Conservation (phyloP, 2,797 vertebrate genomes). For the Todus mexicanus region DNA sequence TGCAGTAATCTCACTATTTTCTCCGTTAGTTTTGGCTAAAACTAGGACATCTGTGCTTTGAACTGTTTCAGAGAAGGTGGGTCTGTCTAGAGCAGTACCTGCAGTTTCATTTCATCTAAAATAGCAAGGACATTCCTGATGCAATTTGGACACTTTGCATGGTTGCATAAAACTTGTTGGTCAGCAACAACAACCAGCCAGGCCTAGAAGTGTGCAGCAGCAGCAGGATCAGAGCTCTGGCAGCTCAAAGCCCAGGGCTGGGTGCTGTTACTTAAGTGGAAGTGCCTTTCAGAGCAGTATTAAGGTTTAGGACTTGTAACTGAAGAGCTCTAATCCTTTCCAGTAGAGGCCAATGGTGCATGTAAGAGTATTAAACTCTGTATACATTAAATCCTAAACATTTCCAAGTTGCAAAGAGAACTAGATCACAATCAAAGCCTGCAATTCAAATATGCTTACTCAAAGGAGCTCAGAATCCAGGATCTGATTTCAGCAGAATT, state of each 20-base stretch:
- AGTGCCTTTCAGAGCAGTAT: constrained; percentile 2
- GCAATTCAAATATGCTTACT: background rate
- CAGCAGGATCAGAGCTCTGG: background rate
- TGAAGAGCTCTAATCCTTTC: constrained; percentile 26
- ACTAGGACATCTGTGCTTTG: background rate
- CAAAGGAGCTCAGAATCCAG: background rate
- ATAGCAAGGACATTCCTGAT: background rate
- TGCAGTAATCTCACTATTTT: background rate
- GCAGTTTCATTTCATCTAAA: background rate
- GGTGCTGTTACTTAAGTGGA: background rate
- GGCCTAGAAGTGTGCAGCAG: background rate
- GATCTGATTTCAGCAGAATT: background rate
- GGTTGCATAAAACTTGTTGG: background rate
- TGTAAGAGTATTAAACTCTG: constrained; percentile 20
- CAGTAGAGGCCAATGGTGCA: constrained; percentile 21
- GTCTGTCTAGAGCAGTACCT: background rate
- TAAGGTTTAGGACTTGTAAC: constrained; percentile 7
- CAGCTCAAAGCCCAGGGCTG: background rate
- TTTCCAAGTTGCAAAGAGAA: constrained; percentile 20
- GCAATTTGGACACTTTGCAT: background rate
- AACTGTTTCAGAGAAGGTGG: background rate
- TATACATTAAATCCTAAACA: constrained; percentile 44
- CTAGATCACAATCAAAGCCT: constrained; percentile 25
- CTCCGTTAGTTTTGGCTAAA: background rate
- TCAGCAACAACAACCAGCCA: background rate